Conservation (phyloP, 2,797 vertebrate genomes). For the Synaphobranchus kaupii region DNA sequence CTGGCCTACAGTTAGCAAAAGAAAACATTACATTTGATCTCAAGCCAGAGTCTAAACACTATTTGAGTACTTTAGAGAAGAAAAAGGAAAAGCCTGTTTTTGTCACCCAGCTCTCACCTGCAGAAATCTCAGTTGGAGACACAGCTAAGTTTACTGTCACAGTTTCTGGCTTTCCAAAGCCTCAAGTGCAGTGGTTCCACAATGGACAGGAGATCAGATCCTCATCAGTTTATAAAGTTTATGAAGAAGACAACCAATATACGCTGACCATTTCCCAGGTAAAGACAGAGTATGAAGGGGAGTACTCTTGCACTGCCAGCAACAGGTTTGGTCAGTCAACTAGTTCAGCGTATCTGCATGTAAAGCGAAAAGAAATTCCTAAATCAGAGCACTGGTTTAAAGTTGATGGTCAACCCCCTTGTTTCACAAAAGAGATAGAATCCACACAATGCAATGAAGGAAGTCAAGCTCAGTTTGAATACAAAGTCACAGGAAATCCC, state of each 20-base stretch:
- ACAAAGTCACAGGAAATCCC: constrained; percentile 74
- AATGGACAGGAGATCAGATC: constrained; percentile 72
- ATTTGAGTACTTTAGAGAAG: constrained; percentile 76
- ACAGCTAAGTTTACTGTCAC: constrained; percentile 80
- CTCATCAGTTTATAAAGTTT: constrained; percentile 74
- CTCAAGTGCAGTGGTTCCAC: constrained; percentile 87
- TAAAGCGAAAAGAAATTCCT: constrained; percentile 67
- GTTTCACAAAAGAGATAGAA: constrained; percentile 72
- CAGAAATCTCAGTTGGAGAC: constrained; percentile 75
- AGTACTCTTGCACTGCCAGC: constrained; percentile 83
- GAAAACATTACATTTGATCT: constrained; percentile 88
- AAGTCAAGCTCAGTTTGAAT: constrained; percentile 75
- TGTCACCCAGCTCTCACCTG: constrained; percentile 73
- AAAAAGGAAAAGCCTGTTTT: constrained; percentile 85
- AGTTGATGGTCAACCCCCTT: constrained; percentile 65
- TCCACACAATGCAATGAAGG: constrained; percentile 72
- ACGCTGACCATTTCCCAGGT: constrained; percentile 80
- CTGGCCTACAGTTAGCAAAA: constrained; percentile 76
- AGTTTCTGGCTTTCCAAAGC: constrained; percentile 80
- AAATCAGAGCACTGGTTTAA: constrained; percentile 68
- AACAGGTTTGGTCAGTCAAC: constrained; percentile 78
- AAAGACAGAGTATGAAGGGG: constrained; percentile 80
- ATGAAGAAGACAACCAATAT: constrained; percentile 80
- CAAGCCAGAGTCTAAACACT: constrained; percentile 82
- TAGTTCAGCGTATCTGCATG: constrained; percentile 80